phyloP scores from a whole-genome alignment of 92 coral and sea anemone species.

The Zoanthus solanderi region DNA sequence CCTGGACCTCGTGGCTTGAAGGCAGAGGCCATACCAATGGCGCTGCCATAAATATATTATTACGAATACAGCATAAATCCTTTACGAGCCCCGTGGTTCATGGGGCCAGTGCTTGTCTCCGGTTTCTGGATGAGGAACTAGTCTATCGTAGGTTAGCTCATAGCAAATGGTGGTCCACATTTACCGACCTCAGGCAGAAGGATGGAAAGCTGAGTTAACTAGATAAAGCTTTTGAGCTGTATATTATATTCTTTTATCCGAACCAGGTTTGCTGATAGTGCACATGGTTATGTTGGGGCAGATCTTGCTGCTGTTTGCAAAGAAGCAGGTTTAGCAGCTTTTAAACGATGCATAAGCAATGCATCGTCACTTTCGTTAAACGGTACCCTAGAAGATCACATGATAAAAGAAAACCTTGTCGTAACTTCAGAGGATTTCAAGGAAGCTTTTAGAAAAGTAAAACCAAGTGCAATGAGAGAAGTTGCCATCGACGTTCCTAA shows the following conservation, averaged over 20 bases:
- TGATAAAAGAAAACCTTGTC: slow-evolving; percentile 60
- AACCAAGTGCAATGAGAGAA: slow-evolving; percentile 99
- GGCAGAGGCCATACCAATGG: too few relatives aligned
- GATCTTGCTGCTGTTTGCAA: slow-evolving; percentile 97
- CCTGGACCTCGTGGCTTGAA: too few relatives aligned
- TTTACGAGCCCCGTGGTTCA: too few relatives aligned
- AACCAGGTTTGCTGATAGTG: slow-evolving; percentile 87
- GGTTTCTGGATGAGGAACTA: too few relatives aligned
- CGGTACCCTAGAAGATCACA: slow-evolving; percentile 40
- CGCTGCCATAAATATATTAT: too few relatives aligned
- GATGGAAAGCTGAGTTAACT: too few relatives aligned
- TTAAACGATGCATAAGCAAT: slow-evolving; percentile 78
- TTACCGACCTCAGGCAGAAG: too few relatives aligned
- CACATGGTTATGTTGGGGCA: slow-evolving; percentile 99
- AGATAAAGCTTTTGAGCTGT: neutral
- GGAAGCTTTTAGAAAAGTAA: slow-evolving; percentile 88
- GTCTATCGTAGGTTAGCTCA: neutral
- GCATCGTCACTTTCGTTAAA: slow-evolving; percentile 1
- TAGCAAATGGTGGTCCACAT: neutral
- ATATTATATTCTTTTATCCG: neutral
- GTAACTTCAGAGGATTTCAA: slow-evolving; percentile 80
- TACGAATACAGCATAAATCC: too few relatives aligned
- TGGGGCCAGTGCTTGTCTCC: too few relatives aligned
- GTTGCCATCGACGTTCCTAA: slow-evolving; percentile 95
- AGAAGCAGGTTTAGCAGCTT: slow-evolving; percentile 90